These are phyloP conservation scores for Troides helena DNA, from an alignment of 2,888 invertebrate species.

Conservation along the genomic window DNA sequence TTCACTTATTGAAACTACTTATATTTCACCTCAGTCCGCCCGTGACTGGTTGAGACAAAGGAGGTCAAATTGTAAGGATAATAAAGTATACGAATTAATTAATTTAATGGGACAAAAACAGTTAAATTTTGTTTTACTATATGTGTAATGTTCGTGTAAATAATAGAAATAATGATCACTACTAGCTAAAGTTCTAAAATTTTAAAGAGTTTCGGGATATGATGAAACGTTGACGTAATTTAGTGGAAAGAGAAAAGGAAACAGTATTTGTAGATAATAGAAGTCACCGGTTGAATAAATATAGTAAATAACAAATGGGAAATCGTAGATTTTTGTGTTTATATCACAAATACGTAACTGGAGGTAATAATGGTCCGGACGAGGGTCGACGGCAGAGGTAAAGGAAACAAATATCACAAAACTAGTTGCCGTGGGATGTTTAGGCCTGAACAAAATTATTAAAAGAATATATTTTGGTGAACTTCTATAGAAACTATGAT, in stretches of 20 bases:
- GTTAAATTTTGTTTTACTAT: no score
- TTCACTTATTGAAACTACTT: no score
- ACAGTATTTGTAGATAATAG: background rate
- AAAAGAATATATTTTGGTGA: conserved; percentile 5
- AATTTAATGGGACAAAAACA: no score
- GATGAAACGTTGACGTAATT: no score
- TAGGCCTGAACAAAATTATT: conserved; percentile 11
- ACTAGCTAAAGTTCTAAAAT: no score
- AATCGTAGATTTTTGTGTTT: conserved; percentile 1
- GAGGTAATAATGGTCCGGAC: conserved; percentile 15
- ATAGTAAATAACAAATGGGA: background rate
- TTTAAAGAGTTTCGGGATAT: no score
- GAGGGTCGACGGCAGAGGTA: conserved; percentile 19
- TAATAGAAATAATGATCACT: no score
- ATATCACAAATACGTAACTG: conserved; percentile 12
- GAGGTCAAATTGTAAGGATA: no score
- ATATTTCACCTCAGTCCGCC: no score
- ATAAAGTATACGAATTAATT: no score
- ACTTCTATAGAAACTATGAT: background rate
- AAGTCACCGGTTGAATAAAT: background rate
- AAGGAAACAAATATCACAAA: conserved; percentile 19
- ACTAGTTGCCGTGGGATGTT: conserved; percentile 4
- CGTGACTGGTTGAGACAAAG: no score
- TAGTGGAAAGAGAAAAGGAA: background rate
- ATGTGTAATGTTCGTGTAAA: no score